Percentiles rank a stretch among this genome's conserved stretches.
These are phyloP conservation scores for Torymus tubicola DNA, from an alignment of 2,888 invertebrate species.

Conservation along the genomic window DNA sequence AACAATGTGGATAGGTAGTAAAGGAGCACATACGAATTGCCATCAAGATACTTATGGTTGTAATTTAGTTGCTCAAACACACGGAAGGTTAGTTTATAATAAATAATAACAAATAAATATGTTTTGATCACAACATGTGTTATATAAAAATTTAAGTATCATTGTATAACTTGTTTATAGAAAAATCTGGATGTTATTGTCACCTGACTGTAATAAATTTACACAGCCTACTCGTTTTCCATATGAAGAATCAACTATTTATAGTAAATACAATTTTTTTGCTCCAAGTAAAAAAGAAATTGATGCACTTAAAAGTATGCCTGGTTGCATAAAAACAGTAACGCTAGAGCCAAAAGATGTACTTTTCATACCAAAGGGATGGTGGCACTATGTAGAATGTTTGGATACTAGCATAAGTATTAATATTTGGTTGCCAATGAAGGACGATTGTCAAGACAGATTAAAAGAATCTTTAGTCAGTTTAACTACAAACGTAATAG, in stretches of 20 bases:
- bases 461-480: conserved; percentile 72
- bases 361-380: conserved; percentile 91
- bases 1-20: conserved; percentile 92
- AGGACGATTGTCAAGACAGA: conserved; percentile 73
- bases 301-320: conserved; percentile 75
- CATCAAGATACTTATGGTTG: conserved; percentile 96
- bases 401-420: conserved; percentile 79
- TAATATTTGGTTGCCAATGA: conserved; percentile 89
- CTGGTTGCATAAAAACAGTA: conserved; percentile 79
- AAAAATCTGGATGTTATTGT: conserved; percentile 95
- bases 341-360: conserved; percentile 90
- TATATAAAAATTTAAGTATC: too few species aligned
- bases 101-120: not conserved
- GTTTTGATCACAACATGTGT: too few species aligned
- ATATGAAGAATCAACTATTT: conserved; percentile 97
- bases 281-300: conserved; percentile 80
- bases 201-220: conserved; percentile 83
- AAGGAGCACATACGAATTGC: conserved; percentile 93
- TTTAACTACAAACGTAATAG: conserved; percentile 67
- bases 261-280: conserved; percentile 89
- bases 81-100: conserved; percentile 83
- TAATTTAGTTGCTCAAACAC: conserved; percentile 93
- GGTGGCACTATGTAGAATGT: conserved; percentile 98
- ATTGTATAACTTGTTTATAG: conserved; percentile 75
- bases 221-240: conserved; percentile 91